These are phyloP conservation scores for Ecdyonurus torrentis DNA, from an alignment of 2,888 invertebrate species.

Conservation along the genomic window DNA sequence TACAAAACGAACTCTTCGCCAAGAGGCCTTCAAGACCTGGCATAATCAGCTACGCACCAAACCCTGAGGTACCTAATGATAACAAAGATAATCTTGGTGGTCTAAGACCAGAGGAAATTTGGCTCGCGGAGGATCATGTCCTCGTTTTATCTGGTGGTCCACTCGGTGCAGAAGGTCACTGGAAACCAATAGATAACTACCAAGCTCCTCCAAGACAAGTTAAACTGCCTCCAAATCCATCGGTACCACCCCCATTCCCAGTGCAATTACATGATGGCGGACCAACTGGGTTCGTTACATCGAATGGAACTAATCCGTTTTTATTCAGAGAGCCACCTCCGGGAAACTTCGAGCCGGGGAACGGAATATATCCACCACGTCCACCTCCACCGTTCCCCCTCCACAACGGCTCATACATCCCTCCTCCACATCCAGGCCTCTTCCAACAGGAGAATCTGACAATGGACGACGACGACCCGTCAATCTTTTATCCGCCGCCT, in stretches of 20 bases:
- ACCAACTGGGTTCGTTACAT: conserved; percentile 63
- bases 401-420: conserved; percentile 27
- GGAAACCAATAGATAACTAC: conserved; percentile 74
- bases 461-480: conserved; percentile 75
- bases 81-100: conserved; percentile 66
- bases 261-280: conserved; percentile 73
- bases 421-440: conserved; percentile 41
- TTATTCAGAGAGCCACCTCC: conserved; percentile 29
- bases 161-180: conserved; percentile 33
- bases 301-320: conserved; percentile 56
- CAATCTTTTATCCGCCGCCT: conserved; percentile 61
- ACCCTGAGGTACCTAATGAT: conserved; percentile 66
- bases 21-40: conserved; percentile 57
- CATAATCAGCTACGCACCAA: conserved; percentile 62
- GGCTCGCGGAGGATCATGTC: conserved; percentile 78
- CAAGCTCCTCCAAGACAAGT: conserved; percentile 69
- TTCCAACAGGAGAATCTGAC: conserved; percentile 43
- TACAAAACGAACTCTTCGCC: conserved; percentile 66
- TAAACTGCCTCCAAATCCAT: conserved; percentile 60
- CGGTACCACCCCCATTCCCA: conserved; percentile 82
- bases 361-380: conserved; percentile 43
- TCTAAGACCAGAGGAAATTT: conserved; percentile 68
- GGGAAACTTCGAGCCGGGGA: conserved; percentile 48
- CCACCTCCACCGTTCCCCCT: conserved; percentile 15
- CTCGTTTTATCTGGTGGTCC: conserved; percentile 66